Percentiles rank a stretch among this genome's conserved stretches.
Conservation (phyloP, 2,797 vertebrate species). For the Benthosema pterotum region DNA sequence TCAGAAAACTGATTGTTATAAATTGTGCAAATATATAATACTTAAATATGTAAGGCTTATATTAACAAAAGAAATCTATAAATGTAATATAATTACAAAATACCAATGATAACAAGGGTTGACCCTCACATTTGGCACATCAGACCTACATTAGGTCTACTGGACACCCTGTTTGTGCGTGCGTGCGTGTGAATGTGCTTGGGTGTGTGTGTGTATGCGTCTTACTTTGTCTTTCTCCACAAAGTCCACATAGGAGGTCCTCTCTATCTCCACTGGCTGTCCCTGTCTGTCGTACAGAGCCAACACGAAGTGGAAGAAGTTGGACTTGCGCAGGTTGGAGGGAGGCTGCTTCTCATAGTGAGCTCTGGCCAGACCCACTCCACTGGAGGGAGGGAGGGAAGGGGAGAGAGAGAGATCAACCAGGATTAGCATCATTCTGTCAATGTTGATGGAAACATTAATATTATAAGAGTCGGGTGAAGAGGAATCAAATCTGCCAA, state of each 20-base stretch:
- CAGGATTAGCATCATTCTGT: too few relatives aligned
- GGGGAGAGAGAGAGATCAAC: neutral
- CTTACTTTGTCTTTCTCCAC: conserved; percentile 95
- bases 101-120: too few relatives aligned
- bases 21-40: too few relatives aligned
- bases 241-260: conserved; percentile 94
- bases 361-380: conserved; percentile 89
- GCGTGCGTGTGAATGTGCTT: neutral
- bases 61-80: too few relatives aligned
- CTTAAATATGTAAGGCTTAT: too few relatives aligned
- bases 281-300: conserved; percentile 95
- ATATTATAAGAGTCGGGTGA: too few relatives aligned
- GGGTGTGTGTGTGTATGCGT: neutral
- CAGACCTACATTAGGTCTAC: too few relatives aligned
- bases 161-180: neutral
- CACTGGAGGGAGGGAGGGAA: conserved; percentile 68
- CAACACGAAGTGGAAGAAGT: conserved; percentile 96
- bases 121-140: too few relatives aligned
- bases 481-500: too few relatives aligned
- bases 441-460: too few relatives aligned
- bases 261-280: conserved; percentile 95
- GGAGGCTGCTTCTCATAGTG: conserved; percentile 97
- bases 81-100: too few relatives aligned
- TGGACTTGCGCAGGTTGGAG: conserved; percentile 94
- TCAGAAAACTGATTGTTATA: too few relatives aligned